Base-by-base conservation (phyloP, 2,797 vertebrate genomes). In the Sciurus carolinensis region DNA sequence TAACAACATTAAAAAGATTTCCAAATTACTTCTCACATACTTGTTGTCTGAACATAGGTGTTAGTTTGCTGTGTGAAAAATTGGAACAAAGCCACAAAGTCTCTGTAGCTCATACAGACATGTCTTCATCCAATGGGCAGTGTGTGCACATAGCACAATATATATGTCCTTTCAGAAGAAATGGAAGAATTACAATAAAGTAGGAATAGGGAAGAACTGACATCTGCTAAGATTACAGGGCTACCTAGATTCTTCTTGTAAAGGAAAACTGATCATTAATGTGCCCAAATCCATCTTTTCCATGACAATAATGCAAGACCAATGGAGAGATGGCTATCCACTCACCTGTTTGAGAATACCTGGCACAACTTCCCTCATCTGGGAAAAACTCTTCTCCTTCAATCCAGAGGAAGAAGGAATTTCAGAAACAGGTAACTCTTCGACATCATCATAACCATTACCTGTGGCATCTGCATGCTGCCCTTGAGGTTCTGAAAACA, bases 361-460 rank as follows among this genome's bases (percentile, higher is more conserved):
- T 64, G 87, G 28, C 28, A 67, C 7, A 36, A 84, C 3, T 2
- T n/a, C 54, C 20, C 28, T 91, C 54, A 18, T 83, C 83, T 50
- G 59, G 8, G 50, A 18, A 76, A 86, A 42, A 69, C 47, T 71
- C 47, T 71, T 67, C 26, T 91, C 62, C 81, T 7, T 75, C 42
- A 33, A 72, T 5, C 5, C 30, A 84, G 30, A 6, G 14, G 50
- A 36, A 64, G 88, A 50, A 96, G 50, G 42, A 76, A 44, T 64
- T 88, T 88, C 4, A 66, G 92, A 13, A 91, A 69, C 7, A 87
- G 67, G 39, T 39, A 64, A 39, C 52, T 87, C 88, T 64, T 71
- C 76, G 36, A 36, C 39, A 88, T 96, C 84, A 88, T 94, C 88
- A 50, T 94, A 66, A 39, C 39, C 39, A 39, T 39, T 39, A 39